Evolutionary conservation across 2,113 vertebrate genomes (phyloP).

Genomic region (Aleadryas rufinucha): DNA sequence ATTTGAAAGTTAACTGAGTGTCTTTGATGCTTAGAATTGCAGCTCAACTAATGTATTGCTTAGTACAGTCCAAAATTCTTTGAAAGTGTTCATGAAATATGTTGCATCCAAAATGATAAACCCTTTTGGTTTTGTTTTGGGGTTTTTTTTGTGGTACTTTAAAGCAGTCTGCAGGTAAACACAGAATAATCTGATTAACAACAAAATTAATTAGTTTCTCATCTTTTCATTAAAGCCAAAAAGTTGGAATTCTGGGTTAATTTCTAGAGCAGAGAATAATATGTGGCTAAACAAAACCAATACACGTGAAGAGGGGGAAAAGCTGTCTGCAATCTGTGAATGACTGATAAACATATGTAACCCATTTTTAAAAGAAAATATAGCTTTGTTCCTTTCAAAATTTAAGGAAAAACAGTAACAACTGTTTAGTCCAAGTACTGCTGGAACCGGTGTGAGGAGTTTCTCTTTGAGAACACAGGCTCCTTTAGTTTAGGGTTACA

Average conservation of each 20-base stretch:
- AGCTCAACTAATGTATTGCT: background rate
- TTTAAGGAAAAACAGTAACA: background rate
- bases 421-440: background rate
- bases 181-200: background rate
- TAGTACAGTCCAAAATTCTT: background rate
- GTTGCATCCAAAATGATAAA: background rate
- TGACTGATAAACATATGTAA: background rate
- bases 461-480: background rate
- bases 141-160: background rate
- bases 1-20: background rate
- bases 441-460: background rate
- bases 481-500: background rate
- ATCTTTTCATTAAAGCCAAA: background rate
- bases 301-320: background rate
- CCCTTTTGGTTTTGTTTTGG: background rate
- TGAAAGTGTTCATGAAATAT: background rate
- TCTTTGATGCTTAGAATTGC: background rate
- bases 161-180: background rate
- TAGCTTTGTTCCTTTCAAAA: background rate
- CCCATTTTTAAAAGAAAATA: background rate
- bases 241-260: background rate
- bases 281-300: background rate
- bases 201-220: background rate
- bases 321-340: background rate
- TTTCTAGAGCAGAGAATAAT: background rate